Evolutionary conservation across 2,113 vertebrate species (phyloP).

Genomic region (Gavia stellata): DNA sequence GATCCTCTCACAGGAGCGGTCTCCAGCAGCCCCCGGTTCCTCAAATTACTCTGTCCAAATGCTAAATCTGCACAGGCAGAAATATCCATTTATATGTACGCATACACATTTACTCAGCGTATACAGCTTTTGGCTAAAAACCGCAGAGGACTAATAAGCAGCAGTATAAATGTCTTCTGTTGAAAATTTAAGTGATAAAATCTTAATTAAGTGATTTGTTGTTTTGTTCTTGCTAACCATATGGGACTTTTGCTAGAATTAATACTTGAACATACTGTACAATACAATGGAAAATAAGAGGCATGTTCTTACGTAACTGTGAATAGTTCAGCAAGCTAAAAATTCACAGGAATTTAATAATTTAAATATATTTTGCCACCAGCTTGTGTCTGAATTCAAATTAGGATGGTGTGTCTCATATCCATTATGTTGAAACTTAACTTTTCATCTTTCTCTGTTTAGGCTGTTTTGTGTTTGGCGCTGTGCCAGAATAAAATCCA

Average conservation of each 20-base stretch:
- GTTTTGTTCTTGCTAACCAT: constrained; percentile 41
- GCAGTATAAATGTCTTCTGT: constrained; percentile 11
- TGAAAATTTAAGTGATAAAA: constrained; percentile 41
- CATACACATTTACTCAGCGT: not conserved
- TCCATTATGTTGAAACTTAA: not conserved
- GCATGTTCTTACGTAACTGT: not conserved
- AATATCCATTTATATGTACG: not conserved
- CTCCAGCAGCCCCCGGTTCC: not conserved
- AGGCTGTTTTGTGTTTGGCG: not conserved
- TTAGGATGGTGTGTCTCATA: not conserved
- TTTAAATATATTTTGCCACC: not conserved
- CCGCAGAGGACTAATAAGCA: not conserved
- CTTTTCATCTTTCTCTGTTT: not conserved
- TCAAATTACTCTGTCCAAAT: not conserved
- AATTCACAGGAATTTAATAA: not conserved
- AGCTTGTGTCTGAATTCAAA: not conserved
- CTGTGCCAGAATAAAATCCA: not conserved
- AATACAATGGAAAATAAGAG: constrained; percentile 32
- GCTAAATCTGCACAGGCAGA: not conserved
- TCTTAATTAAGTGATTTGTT: constrained; percentile 45
- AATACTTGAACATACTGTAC: constrained; percentile 7
- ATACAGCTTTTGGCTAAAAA: not conserved
- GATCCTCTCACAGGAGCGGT: not conserved
- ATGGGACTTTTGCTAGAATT: constrained; percentile 23
- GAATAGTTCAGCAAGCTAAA: not conserved